Base-by-base conservation (phyloP, 64 coral and sea anemone species). In the Porites australiensis region DNA sequence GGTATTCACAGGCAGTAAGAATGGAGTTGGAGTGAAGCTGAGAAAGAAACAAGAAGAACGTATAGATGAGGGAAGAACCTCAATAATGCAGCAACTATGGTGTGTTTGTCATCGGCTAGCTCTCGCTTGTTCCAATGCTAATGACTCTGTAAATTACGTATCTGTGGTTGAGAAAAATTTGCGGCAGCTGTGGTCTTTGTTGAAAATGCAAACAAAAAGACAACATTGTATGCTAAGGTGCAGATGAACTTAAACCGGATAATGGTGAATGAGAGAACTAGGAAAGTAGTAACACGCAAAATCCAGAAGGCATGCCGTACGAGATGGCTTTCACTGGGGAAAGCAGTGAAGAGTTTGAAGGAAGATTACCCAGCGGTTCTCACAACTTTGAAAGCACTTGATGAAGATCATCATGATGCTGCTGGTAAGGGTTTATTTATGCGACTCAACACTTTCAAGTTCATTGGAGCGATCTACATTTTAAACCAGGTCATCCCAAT, bases 41-140 rank as follows among this genome's bases (percentile, higher is more conserved):
- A 79, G 12, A 10, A 58, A 79, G 12, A 79, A 58, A 10, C 77
- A 79, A 79, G 50, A 79, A 21, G 77, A 79, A 22, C 53, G 37
- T 20, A 79, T 59, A 13, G 21, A 58, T 15, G 75, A 79, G 21
- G 53, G n/a, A 3, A 58, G 20, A 14, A 49, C 72, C 2, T 10
- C 43, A 27, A 27, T 77, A 77, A 77, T 53, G 74, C 74, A 77
- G 16, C 47, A 77, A 52, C 48, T 77, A 77, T 77, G 74, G 48
- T 77, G 49, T 21, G 74, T 77, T 54, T 77, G 74, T 20, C 74
- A 77, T 6, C 2, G 27, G 71, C 15, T 74, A 74, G 71, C 71
- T 15, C 37, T 48, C 10, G 43, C 43, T 48, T 47, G 44, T 74
- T 45, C 71, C 1, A 15, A 3, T 13, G 71, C 71, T 8, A 48